Evolutionary conservation across 1,140 invertebrate species (phyloP), one percentile per base, ranked within the genome.

Genomic region (Lucilia sericata): DNA sequence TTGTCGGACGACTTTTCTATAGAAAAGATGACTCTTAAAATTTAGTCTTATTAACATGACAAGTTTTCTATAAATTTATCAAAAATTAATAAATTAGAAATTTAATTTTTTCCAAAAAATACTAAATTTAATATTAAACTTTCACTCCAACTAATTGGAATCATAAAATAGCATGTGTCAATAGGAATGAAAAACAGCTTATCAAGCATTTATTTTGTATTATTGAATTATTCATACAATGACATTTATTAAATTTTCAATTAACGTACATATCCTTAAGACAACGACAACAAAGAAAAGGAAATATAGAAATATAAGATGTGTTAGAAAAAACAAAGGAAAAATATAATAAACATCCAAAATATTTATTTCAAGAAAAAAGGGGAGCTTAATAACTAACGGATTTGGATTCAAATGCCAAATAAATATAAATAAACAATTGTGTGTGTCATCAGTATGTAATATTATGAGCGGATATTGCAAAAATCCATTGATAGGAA

Each of bases 231-330:
- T 49, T 80, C 51, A 80, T 70, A 10, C 42, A 80, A 49, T 80
- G 76, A 80, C 76, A 49, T 80, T 80, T 80, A 80, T 80, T 80
- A 49, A 80, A 49, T 80, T 80, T 80, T 80, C 42, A 80, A 80
- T 80, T 80, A 80, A 49, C 42, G 42, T 21, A 49, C 19, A 80
- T 21, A 13, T 80, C 76, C 42, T 47, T 19, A 70, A 25, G 65
- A 70, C 65, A 70, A 9, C n/a, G n/a, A 70, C 65, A 70, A 19
- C n/a, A 70, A 70, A 17, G 5, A 70, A 70, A 8, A 70, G 12
- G 19, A 19, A 70, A 21, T 14, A 7, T 5, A 42, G 3, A 30
- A 30, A 42, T 42, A 17, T 17, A 9, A 70, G 9, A 21, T 25
- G 19, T n/a, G 14, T n/a, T 70, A n/a, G 19, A 70, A 70, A 70